Evolutionary conservation across 2,113 vertebrate genomes (phyloP).

Genomic region (Upupa epops): DNA sequence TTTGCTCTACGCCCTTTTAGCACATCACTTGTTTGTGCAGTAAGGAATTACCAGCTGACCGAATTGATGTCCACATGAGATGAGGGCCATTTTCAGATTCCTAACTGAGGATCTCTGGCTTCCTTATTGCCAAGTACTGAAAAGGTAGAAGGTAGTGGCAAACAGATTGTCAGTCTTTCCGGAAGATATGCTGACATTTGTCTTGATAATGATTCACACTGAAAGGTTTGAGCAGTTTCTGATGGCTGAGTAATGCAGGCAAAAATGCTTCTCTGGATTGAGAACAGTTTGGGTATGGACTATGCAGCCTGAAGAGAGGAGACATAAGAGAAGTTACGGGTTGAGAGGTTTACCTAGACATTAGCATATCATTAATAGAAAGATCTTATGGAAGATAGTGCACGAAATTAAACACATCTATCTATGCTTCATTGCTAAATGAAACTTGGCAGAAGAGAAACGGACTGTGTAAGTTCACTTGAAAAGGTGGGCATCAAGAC

Average conservation of each 20-base stretch:
- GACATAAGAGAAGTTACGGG: neutral
- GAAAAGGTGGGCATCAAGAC: neutral
- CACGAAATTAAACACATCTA: too few species aligned
- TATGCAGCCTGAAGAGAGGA: neutral
- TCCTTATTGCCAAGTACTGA: neutral
- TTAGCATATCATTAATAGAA: neutral
- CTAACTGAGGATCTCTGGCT: neutral
- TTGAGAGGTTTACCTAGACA: neutral
- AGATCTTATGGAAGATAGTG: neutral
- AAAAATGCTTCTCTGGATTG: neutral
- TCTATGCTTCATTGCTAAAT: neutral
- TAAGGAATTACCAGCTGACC: neutral
- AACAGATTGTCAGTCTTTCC: constrained; percentile 36
- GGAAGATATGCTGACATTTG: neutral
- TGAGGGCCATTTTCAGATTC: neutral
- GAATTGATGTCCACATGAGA: neutral
- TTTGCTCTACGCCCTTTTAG: constrained; percentile 30
- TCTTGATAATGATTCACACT: constrained; percentile 16
- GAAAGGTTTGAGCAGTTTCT: neutral
- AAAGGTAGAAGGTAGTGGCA: neutral
- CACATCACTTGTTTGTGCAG: neutral
- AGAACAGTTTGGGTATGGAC: neutral
- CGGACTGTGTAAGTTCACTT: neutral
- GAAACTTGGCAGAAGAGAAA: neutral
- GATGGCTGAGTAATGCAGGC: constrained; percentile 1